Conservation (phyloP, 2,797 vertebrate genomes). For the Cryptoblepharus egeriae region DNA sequence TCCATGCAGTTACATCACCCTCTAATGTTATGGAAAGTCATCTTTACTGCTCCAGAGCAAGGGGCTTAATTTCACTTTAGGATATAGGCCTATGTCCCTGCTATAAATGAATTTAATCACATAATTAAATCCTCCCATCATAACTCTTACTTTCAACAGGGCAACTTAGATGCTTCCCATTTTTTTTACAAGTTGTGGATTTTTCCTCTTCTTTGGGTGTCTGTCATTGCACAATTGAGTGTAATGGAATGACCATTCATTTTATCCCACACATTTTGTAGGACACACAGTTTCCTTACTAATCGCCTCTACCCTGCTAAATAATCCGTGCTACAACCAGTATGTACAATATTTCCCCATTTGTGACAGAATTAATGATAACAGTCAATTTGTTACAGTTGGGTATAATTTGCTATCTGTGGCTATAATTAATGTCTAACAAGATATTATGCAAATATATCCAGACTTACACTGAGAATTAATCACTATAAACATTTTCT, state of each 20-base stretch:
- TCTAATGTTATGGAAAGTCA: no score
- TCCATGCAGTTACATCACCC: no score
- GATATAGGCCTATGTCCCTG: no score
- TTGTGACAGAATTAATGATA: slow-evolving; percentile 66
- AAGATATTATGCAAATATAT: slow-evolving; percentile 72
- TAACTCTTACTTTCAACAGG: neutral
- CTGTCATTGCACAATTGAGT: slow-evolving; percentile 29
- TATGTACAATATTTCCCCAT: slow-evolving; percentile 54
- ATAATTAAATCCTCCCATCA: neutral
- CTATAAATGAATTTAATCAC: neutral
- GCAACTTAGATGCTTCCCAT: slow-evolving; percentile 22
- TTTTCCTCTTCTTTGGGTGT: neutral
- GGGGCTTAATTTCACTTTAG: no score
- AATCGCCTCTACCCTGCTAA: slow-evolving; percentile 50
- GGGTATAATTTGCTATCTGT: slow-evolving; percentile 60
- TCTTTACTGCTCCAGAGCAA: no score
- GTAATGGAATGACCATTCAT: slow-evolving; percentile 44
- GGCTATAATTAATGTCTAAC: slow-evolving; percentile 63
- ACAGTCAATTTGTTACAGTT: slow-evolving; percentile 56
- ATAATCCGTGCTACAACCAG: slow-evolving; percentile 53
- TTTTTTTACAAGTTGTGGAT: neutral
- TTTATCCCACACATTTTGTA: slow-evolving; percentile 44
- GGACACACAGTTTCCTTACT: slow-evolving; percentile 49
- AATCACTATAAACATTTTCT: slow-evolving; percentile 55
- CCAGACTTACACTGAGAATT: slow-evolving; percentile 49